Evolutionary conservation across 1,140 invertebrate species (phyloP), one percentile per base, ranked within the genome.

Genomic region (Panonychus citri): DNA sequence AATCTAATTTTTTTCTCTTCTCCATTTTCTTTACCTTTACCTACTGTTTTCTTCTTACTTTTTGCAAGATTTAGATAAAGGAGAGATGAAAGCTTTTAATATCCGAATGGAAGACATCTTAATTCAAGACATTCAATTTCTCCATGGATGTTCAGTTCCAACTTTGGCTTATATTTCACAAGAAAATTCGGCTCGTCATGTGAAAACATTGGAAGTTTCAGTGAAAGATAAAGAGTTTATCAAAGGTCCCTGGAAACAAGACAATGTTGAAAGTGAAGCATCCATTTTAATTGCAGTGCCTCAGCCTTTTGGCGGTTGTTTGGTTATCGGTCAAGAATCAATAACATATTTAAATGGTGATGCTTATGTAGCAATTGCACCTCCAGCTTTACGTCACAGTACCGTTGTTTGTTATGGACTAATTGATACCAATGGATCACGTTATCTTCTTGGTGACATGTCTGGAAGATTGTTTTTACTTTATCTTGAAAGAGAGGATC

Each of bases 251-350:
- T 98, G 93, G 93, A 87, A 86, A 63, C 91, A 96, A 72, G 90
- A 95, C 65, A 96, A 96, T 74, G 90, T 98, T 7, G 93, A 97
- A 69, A 85, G 85, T 51, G 90, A 96, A 73, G 89, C 93, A 8
- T 83, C 83, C 46, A 86, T 96, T 74, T 76, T 97, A 1, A 95
- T 97, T 62, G 42, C 61, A 67, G 90, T 97, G 43, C 90, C 91
- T 5, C 82, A 84, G 59, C 91, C 91, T 26, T 78, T 91, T 63
- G 81, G 85, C 64, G 94, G 94, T 51, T 85, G 89, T 8, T 82
- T 97, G 57, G 87, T 98, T 28, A 86, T 98, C 68, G 94, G 93
- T 0, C 86, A 95, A 68, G 91, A 97, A 67, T 91, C 87, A 19
- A 93, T 98, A 68, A 80, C 93, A 15, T 97, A 97, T 69, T 89